Conservation (phyloP, 2,797 vertebrate species). For the Chelmon rostratus region DNA sequence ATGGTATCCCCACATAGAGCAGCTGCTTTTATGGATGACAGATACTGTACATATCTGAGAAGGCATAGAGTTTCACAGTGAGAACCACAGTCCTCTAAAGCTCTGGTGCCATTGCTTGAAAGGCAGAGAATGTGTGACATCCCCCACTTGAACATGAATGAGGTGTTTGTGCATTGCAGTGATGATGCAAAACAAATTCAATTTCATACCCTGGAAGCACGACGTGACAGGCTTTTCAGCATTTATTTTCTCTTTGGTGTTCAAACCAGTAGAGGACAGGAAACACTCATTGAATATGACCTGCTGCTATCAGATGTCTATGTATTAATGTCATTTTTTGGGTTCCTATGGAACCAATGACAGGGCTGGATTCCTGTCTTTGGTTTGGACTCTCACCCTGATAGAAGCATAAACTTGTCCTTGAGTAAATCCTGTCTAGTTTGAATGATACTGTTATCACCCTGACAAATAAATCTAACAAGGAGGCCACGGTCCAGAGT, state of each 20-base stretch:
- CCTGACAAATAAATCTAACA: not conserved
- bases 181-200: slow-evolving; percentile 22
- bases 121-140: slow-evolving; percentile 3
- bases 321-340: not conserved
- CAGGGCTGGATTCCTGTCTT: not conserved
- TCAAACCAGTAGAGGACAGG: not conserved
- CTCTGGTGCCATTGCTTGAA: not conserved
- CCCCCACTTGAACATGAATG: slow-evolving; percentile 5
- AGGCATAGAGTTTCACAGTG: not conserved
- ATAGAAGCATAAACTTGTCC: not conserved
- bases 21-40: slow-evolving; percentile 19
- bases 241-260: not conserved
- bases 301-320: slow-evolving; percentile 16
- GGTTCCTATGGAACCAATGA: too few species aligned
- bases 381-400: not conserved
- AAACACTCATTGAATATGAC: not conserved
- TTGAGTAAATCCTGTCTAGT: not conserved
- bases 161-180: not conserved
- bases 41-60: slow-evolving; percentile 23
- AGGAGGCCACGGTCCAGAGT: not conserved
- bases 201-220: slow-evolving; percentile 12
- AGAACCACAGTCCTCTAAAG: not conserved
- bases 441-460: not conserved
- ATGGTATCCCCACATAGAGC: slow-evolving; percentile 2
- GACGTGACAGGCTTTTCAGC: not conserved